A percentile compares a stretch with the other conserved stretches of the same genome.
These are phyloP conservation scores for Pseudanteris insignis DNA, from an alignment of 2,888 invertebrate genomes.

Conservation along the genomic window DNA sequence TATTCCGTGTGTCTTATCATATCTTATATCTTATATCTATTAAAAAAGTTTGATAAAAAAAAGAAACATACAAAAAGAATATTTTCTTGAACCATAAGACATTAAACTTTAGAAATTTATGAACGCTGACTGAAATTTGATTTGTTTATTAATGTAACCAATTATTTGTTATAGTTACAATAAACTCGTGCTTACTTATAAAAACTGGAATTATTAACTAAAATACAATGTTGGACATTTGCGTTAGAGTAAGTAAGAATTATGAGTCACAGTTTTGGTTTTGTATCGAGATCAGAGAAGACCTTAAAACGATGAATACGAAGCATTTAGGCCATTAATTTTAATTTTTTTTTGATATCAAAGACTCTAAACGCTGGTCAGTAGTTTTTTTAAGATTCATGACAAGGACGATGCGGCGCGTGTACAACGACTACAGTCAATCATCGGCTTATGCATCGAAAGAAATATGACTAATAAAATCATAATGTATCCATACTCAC, in stretches of 20 bases:
- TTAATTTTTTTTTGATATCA: slow-evolving; percentile 37
- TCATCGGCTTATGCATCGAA: slow-evolving; percentile 39
- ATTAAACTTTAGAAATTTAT: too few species aligned
- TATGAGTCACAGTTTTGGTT: slow-evolving; percentile 38
- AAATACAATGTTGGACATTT: slow-evolving; percentile 30
- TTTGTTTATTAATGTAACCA: too few species aligned
- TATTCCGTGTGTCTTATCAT: too few species aligned
- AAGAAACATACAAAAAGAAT: neutral
- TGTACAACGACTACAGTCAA: slow-evolving; percentile 40
- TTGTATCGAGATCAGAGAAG: slow-evolving; percentile 30
- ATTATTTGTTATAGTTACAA: neutral
- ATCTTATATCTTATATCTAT: too few species aligned
- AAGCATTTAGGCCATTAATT: slow-evolving; percentile 41
- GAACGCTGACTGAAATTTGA: too few species aligned
- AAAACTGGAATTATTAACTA: slow-evolving; percentile 13
- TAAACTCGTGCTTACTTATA: neutral
- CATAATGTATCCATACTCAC: slow-evolving; percentile 10
- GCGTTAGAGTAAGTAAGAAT: slow-evolving; percentile 38
- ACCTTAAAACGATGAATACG: slow-evolving; percentile 36
- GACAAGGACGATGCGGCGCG: slow-evolving; percentile 37
- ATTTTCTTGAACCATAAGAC: too few species aligned
- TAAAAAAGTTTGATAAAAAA: neutral
- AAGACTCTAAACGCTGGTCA: slow-evolving; percentile 36
- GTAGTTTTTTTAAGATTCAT: slow-evolving; percentile 40
- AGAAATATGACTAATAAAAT: slow-evolving; percentile 40